Evolutionary conservation across 1,140 invertebrate species (phyloP).

Genomic region (Nylanderia fulva): DNA sequence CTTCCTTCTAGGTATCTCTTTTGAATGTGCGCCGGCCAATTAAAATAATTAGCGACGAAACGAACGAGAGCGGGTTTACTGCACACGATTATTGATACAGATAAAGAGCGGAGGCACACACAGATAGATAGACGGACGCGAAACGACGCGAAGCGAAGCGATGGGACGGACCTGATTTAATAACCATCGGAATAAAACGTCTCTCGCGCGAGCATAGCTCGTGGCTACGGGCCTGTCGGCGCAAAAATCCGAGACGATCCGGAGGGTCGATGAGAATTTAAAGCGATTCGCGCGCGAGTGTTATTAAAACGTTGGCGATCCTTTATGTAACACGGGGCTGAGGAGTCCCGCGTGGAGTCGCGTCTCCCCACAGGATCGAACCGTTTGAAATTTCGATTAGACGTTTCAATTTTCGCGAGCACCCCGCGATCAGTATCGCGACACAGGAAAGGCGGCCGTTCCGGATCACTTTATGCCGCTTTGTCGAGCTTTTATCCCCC

Average conservation of each 20-base stretch:
- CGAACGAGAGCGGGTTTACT: conserved; percentile 70
- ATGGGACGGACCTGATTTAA: conserved; percentile 66
- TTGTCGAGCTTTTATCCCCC: conserved; percentile 1
- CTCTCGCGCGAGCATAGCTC: conserved; percentile 10
- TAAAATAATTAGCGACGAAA: conserved; percentile 79
- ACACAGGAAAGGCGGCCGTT: not conserved
- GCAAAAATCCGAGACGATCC: conserved; percentile 36
- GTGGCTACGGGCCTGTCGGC: not conserved
- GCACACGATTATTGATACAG: conserved; percentile 74
- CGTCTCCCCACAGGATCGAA: not conserved
- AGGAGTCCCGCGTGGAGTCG: not conserved
- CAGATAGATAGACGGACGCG: conserved; percentile 55
- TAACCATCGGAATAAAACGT: conserved; percentile 57
- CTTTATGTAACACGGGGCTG: not conserved
- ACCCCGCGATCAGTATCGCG: not conserved
- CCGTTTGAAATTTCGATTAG: conserved; percentile 29
- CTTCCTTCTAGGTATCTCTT: conserved; percentile 70
- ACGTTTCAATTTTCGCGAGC: conserved; percentile 25
- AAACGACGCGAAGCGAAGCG: not conserved
- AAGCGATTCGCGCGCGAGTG: conserved; percentile 22
- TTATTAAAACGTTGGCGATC: conserved; percentile 42
- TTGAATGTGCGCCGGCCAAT: conserved; percentile 78
- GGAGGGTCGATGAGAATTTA: conserved; percentile 21
- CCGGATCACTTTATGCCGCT: conserved; percentile 1
- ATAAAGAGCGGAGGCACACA: conserved; percentile 51